Base-by-base conservation (phyloP, 64 coral and sea anemone genomes). In the Pachyseris speciosa region DNA sequence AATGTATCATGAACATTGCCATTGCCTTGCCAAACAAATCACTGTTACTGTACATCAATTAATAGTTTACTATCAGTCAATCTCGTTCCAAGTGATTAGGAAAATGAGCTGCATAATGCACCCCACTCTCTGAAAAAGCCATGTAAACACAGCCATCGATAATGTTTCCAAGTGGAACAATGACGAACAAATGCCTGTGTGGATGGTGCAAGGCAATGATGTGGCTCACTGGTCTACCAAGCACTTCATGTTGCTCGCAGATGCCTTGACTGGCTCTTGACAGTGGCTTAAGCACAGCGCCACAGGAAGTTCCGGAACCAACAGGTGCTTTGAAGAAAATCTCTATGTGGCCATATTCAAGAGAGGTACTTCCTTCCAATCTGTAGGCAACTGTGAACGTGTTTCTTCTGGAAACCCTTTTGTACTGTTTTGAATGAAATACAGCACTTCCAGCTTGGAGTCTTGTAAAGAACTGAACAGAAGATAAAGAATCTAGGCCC, bases 111-210 rank as follows among this genome's bases (percentile, higher is more conserved):
- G 69, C 85, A 88, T 88, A 88, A 53, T 37, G 48, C 70, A 59
- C 50, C 37, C 38, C 12, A 74, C 85, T 74, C 25, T 58, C 85
- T 34, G 11, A 24, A 45, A 85, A 85, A 24, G 64, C 25, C 16
- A 85, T 85, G 83, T 85, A 68, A 67, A 85, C 27, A 88, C 85
- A 88, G 67, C 74, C 51, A 74, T 88, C 69, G 4, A 88, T n/a
- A 88, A 88, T 88, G 58, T 74, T 41, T 60, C 74, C 85, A 88
- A 85, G 83, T 25, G 26, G 68, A 67, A 85, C 40, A 32, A 85
- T 25, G 33, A 41, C n/a, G 31, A 40, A 88, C 27, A 57, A 88
- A 40, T 88, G 49, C 73, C 49, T 88, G 29, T 37, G 15, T 71
- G 85, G 69, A 27, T 74, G 67, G 26, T 40, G 27, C 28, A 88